A percentile compares a stretch with the other conserved stretches of the same genome.
Evolutionary conservation across 2,888 invertebrate genomes (phyloP).

Genomic region (Flabesymbios commensalis): DNA sequence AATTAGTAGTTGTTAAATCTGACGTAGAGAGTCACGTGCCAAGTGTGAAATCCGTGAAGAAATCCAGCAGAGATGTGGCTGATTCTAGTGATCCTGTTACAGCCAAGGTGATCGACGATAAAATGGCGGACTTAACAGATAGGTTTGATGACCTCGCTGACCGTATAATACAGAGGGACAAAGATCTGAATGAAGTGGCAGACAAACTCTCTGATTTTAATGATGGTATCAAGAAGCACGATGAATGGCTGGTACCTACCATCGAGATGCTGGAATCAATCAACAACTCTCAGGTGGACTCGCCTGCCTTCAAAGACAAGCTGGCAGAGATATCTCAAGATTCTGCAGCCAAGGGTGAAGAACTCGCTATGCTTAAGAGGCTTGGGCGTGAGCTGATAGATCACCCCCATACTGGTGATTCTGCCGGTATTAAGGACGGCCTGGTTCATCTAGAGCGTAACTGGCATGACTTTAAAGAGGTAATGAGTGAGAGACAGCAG

Average conservation of each 20-base stretch:
- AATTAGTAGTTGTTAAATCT: conserved; percentile 67
- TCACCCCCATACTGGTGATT: conserved; percentile 52
- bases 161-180: conserved; percentile 76
- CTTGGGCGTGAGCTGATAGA: conserved; percentile 47
- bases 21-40: conserved; percentile 86
- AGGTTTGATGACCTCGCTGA: conserved; percentile 87
- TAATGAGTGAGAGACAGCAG: conserved; percentile 83
- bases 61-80: conserved; percentile 18
- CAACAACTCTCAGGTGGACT: conserved; percentile 69
- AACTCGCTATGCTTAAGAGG: conserved; percentile 42
- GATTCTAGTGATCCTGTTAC: conserved; percentile 73
- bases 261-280: conserved; percentile 62
- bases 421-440: conserved; percentile 42
- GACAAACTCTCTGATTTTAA: conserved; percentile 72
- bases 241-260: conserved; percentile 49
- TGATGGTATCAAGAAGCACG: conserved; percentile 42
- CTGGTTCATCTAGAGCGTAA: conserved; percentile 73
- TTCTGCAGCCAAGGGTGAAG: conserved; percentile 39
- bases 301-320: conserved; percentile 68
- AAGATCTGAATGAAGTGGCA: conserved; percentile 78
- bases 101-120: conserved; percentile 85
- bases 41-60: conserved; percentile 69
- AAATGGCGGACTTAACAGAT: conserved; percentile 81
- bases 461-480: conserved; percentile 84
- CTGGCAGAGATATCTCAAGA: conserved; percentile 64